Percentiles rank a stretch among this genome's conserved stretches.
Evolutionary conservation across 1,140 invertebrate species (phyloP).

Genomic region (Pseudachorutes palmiensis): DNA sequence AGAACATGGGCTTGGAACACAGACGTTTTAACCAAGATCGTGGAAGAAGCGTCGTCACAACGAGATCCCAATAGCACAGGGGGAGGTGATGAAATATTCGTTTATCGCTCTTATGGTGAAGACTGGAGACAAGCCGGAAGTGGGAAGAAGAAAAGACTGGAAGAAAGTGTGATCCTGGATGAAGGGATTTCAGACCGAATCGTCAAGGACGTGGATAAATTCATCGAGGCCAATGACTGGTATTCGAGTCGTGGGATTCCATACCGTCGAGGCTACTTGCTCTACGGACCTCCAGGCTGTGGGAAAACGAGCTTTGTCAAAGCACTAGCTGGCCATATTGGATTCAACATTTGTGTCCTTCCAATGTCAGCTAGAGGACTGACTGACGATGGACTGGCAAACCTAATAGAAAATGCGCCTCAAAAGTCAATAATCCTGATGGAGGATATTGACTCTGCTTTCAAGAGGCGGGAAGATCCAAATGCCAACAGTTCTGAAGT

Average conservation of each 20-base stretch:
- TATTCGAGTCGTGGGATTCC: slow-evolving; percentile 17
- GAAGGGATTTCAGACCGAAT: neutral
- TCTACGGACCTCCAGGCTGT: slow-evolving; percentile 19
- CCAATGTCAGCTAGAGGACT: neutral
- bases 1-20: no score
- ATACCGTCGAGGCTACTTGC: slow-evolving; percentile 15
- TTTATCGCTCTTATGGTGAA: neutral
- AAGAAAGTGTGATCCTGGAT: neutral
- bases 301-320: neutral
- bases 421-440: neutral
- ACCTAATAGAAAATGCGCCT: neutral
- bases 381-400: neutral
- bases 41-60: no score
- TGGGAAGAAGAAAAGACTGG: neutral
- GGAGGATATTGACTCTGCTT: neutral
- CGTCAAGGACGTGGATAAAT: slow-evolving; percentile 9
- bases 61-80: no score
- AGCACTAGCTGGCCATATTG: neutral
- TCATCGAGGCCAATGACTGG: slow-evolving; percentile 11
- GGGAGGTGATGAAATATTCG: neutral
- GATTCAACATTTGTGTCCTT: neutral
- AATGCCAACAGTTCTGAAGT: no score
- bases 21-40: no score
- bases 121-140: neutral
- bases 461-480: neutral